Conservation (phyloP, 2,888 invertebrate species). For the Lamellibrachia satsuma region DNA sequence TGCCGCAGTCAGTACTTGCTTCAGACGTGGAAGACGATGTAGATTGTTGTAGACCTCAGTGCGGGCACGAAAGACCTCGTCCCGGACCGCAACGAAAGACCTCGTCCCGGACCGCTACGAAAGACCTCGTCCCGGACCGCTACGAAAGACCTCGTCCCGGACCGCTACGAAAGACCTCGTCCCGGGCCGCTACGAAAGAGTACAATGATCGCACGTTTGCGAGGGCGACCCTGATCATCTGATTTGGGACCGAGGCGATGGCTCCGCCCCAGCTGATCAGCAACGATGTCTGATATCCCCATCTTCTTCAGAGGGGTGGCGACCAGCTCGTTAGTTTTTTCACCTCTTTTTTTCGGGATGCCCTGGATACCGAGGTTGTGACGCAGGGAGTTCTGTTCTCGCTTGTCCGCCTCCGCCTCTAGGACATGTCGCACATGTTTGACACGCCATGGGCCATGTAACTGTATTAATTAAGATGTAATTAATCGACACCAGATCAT, state of each 20-base stretch:
- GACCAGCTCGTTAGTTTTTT: neutral
- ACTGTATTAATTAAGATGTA: no score
- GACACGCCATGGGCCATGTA: no score
- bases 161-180: no score
- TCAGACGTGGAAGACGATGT: no score
- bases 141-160: no score
- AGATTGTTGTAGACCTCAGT: no score
- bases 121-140: no score
- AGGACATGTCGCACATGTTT: neutral
- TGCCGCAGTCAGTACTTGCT: no score
- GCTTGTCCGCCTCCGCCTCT: neutral
- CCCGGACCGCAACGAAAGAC: no score
- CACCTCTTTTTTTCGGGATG: neutral
- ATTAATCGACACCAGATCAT: no score
- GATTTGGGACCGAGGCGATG: neutral
- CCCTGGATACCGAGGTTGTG: neutral
- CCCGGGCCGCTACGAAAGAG: neutral
- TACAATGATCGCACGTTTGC: neutral
- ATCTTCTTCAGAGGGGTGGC: neutral
- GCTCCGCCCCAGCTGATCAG: neutral
- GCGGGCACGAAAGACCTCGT: no score
- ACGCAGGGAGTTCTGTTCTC: neutral
- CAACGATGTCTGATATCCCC: neutral
- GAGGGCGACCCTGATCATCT: neutral
- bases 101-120: no score